Evolutionary conservation across 2,888 invertebrate species (phyloP).

Genomic region (Mongoloraphidia duomilia): DNA sequence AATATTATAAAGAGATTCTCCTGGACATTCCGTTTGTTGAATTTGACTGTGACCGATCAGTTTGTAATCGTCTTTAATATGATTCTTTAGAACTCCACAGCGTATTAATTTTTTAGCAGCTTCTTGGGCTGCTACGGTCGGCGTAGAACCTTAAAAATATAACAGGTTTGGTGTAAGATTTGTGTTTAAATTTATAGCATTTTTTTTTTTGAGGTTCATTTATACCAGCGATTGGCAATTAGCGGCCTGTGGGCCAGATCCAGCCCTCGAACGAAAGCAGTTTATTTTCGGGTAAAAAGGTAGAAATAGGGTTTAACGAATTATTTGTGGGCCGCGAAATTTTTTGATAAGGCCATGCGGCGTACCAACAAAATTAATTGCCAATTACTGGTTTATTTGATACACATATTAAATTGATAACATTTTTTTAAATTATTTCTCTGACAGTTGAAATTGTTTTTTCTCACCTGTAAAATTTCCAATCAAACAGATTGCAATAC

Average conservation of each 20-base stretch:
- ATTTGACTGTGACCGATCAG: conserved; percentile 33
- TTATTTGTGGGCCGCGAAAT: too few relatives aligned
- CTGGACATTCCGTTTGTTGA: conserved; percentile 29
- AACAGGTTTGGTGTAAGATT: not conserved
- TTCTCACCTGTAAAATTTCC: conserved; percentile 35
- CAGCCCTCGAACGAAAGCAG: too few relatives aligned
- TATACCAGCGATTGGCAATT: not conserved
- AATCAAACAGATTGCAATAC: conserved; percentile 47
- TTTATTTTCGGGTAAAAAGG: too few relatives aligned
- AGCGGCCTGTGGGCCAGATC: too few relatives aligned
- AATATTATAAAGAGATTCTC: conserved; percentile 28
- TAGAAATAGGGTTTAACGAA: too few relatives aligned
- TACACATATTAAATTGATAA: not conserved
- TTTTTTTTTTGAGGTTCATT: not conserved
- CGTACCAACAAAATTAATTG: too few relatives aligned
- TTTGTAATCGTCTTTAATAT: conserved; percentile 26
- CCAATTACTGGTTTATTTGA: not conserved
- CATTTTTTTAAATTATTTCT: not conserved
- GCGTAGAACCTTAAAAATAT: conserved; percentile 24
- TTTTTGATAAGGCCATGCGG: too few relatives aligned
- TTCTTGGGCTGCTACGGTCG: conserved; percentile 23
- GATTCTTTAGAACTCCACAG: conserved; percentile 28
- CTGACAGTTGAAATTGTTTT: not conserved
- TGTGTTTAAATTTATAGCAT: not conserved
- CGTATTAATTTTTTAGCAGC: conserved; percentile 28